Evolutionary conservation across 1,140 invertebrate genomes (phyloP), one percentile per base, ranked within the genome.

Genomic region (Drosophila pachea): DNA sequence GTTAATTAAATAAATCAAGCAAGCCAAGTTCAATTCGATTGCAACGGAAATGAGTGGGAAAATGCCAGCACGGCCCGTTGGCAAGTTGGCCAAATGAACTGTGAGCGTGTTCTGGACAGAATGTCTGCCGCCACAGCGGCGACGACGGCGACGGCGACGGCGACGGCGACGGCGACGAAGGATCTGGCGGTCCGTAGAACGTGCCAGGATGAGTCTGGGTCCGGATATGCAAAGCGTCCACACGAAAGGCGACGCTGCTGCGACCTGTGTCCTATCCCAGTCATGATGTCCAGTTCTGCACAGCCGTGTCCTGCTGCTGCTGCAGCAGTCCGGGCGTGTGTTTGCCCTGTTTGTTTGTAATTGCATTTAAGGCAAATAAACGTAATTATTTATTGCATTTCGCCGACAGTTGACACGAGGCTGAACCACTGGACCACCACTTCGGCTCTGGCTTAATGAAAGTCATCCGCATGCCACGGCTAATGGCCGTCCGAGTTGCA

Each of bases 1-100:
- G 68, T 83, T 84, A 86, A 84, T 86, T 83, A 84, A 84, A 84
- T 86, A 84, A 84, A 84, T 86, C 81, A 84, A 76, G 76, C 79
- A 75, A 82, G 67, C 68, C 66, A 76, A 83, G 76, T 83, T 83
- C 79, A 83, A 83, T 83, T 84, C 76, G 78, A 83, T 84, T 83
- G 76, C 79, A 78, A 73, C 60, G 78, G 79, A 83, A 83, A 78
- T 83, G 74, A 83, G 78, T 78, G 78, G 79, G 73, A 78, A 84
- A 84, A 82, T 83, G 71, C 58, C 74, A 48, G 58, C 43, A 49
- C 52, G 43, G 65, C 42, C 54, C 31, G 52, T 61, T 47, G 60
- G 40, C 7, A 14, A 58, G 42, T 47, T 52, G 38, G 52, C 47
- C 73, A 83, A 83, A 78, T 84, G 79, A 84, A 84, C 76, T 83